Evolutionary conservation across 1,140 invertebrate genomes (phyloP).

Genomic region (Drosophila saltans): DNA sequence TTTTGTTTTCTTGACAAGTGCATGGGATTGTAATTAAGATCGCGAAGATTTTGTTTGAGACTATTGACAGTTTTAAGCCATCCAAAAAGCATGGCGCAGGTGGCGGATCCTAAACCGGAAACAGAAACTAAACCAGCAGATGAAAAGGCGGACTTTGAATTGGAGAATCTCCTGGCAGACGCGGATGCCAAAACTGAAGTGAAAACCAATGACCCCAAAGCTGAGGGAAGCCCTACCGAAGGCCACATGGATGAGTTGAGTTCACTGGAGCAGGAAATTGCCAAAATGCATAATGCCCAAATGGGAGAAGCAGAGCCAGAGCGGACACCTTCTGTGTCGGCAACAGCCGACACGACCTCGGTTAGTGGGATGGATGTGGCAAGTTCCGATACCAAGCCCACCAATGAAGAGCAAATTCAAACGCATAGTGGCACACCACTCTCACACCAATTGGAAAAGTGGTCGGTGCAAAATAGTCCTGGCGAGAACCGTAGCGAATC

Average conservation of each 20-base stretch:
- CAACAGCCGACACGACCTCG: not conserved
- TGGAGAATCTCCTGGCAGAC: constrained; percentile 36
- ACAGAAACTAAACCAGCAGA: not conserved
- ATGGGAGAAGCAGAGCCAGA: constrained; percentile 15
- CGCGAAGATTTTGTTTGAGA: constrained; percentile 14
- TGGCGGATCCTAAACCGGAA: constrained; percentile 21
- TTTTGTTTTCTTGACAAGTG: constrained; percentile 23
- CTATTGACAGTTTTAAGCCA: not conserved
- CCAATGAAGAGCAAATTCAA: constrained; percentile 20
- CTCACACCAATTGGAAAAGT: constrained; percentile 11
- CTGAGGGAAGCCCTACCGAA: not conserved
- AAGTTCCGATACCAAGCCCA: not conserved
- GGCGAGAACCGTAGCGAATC: constrained; percentile 23
- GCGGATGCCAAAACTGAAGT: not conserved
- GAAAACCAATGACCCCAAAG: constrained; percentile 27
- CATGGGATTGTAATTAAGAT: constrained; percentile 28
- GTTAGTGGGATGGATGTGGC: constrained; percentile 24
- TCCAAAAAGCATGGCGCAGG: constrained; percentile 46
- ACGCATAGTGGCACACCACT: constrained; percentile 5
- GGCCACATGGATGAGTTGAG: constrained; percentile 64
- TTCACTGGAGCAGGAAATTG: constrained; percentile 74
- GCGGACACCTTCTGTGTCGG: not conserved
- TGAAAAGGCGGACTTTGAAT: constrained; percentile 32
- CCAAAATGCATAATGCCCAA: constrained; percentile 69
- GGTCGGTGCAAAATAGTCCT: not conserved